phyloP scores from a whole-genome alignment of 2,888 invertebrate species.

The Hartigia nigra region DNA sequence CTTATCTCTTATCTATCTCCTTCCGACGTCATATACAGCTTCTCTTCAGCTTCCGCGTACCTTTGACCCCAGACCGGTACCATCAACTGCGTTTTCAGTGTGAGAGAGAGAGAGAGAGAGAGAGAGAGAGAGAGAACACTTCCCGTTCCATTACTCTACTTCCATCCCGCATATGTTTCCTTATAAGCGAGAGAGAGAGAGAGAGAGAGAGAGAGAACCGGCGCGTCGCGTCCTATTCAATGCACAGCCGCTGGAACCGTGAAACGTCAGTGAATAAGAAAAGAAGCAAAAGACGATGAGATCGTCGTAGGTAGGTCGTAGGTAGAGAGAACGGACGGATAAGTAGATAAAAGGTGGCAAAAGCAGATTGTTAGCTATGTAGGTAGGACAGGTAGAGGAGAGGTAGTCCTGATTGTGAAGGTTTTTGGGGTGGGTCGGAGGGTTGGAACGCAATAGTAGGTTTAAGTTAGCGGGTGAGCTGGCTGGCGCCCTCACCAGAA shows the following conservation, averaged over 20 bases:
- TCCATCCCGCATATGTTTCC: neutral
- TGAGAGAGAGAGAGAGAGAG: too few species aligned
- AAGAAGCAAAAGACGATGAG: constrained; percentile 12
- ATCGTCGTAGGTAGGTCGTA: constrained; percentile 12
- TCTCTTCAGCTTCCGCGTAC: neutral
- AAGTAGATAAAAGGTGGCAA: constrained; percentile 9
- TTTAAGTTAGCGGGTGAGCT: constrained; percentile 59
- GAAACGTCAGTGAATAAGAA: constrained; percentile 1
- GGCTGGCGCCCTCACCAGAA: constrained; percentile 65
- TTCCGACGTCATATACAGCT: neutral
- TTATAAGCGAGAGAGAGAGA: too few species aligned
- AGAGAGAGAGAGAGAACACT: neutral
- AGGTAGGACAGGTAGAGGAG: neutral
- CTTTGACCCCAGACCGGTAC: too few species aligned
- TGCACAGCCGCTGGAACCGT: constrained; percentile 1
- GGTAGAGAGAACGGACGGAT: constrained; percentile 23
- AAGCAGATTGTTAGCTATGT: constrained; percentile 1
- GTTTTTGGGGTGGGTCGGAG: constrained; percentile 24
- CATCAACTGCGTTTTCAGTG: neutral
- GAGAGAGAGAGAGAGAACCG: too few species aligned
- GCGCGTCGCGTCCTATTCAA: neutral
- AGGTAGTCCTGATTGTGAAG: constrained; percentile 7
- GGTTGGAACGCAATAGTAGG: constrained; percentile 31
- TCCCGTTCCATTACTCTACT: neutral
- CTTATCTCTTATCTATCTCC: neutral